These are phyloP conservation scores for Chloroceryle aenea DNA, from an alignment of 2,113 vertebrate genomes.

Conservation along the genomic window DNA sequence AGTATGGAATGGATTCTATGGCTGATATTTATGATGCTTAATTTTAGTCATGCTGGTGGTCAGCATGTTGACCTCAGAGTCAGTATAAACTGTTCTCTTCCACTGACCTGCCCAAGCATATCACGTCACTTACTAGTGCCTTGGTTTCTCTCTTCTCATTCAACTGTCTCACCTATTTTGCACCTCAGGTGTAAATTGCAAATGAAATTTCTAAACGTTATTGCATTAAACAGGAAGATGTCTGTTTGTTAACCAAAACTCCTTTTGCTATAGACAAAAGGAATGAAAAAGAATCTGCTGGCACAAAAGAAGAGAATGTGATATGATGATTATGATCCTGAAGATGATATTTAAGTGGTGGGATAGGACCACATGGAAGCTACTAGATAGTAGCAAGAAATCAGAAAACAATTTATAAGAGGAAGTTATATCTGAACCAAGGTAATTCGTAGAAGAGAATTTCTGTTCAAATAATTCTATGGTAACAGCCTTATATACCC, in stretches of 20 bases:
- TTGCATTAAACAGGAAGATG: neutral
- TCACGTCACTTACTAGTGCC: neutral
- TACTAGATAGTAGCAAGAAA: neutral
- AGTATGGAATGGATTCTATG: neutral
- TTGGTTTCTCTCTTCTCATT: neutral
- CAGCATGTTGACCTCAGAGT: neutral
- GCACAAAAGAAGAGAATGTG: neutral
- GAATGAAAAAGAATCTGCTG: neutral
- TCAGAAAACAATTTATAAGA: neutral
- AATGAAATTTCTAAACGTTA: neutral
- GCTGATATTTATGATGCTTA: neutral
- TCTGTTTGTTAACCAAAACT: neutral
- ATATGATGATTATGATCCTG: neutral
- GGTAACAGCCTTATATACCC: neutral
- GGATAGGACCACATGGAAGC: neutral
- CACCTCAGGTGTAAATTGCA: neutral
- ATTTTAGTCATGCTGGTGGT: neutral
- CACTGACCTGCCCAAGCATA: neutral
- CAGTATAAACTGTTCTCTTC: neutral
- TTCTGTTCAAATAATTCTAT: neutral
- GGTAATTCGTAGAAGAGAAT: neutral
- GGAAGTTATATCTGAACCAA: neutral
- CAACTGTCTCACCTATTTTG: neutral
- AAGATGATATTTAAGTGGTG: neutral
- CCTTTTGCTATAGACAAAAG: neutral